A percentile compares a stretch with the other conserved stretches of the same genome.
Conservation (phyloP, 2,113 vertebrate species). For the Synodontis membranacea region DNA sequence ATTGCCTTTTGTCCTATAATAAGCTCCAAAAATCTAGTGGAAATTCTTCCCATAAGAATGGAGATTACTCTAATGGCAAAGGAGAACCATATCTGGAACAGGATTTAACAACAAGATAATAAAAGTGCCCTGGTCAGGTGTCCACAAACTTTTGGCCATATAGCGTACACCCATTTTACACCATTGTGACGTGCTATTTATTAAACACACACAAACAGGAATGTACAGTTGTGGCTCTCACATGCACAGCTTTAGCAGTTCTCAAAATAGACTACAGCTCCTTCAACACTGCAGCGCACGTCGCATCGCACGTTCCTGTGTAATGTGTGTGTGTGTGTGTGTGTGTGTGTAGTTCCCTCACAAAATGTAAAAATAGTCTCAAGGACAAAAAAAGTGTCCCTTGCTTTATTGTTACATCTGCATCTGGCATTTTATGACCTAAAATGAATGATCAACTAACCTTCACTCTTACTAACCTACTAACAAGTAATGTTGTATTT, state of each 20-base stretch:
- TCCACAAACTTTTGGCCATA: not conserved
- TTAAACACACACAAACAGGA: not conserved
- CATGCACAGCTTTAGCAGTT: not conserved
- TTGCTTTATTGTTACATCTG: not conserved
- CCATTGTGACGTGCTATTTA: not conserved
- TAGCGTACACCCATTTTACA: not conserved
- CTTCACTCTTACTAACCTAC: not conserved
- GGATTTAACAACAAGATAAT: not conserved
- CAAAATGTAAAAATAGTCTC: conserved; percentile 4
- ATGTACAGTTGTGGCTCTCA: not conserved
- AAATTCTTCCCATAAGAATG: not conserved
- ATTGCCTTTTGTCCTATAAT: no score
- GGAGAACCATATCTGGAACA: not conserved
- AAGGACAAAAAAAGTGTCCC: not conserved
- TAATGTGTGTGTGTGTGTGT: not conserved
- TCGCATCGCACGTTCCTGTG: not conserved
- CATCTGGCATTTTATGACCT: not conserved
- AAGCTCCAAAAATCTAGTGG: not conserved
- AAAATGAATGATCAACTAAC: not conserved
- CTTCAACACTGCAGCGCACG: not conserved
- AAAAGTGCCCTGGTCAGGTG: not conserved
- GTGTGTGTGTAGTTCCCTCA: not conserved
- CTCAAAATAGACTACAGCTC: not conserved
- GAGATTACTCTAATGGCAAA: not conserved
- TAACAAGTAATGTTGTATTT: not conserved